Base-by-base conservation (phyloP, 2,797 vertebrate genomes). In the Cyclopterus lumpus region DNA sequence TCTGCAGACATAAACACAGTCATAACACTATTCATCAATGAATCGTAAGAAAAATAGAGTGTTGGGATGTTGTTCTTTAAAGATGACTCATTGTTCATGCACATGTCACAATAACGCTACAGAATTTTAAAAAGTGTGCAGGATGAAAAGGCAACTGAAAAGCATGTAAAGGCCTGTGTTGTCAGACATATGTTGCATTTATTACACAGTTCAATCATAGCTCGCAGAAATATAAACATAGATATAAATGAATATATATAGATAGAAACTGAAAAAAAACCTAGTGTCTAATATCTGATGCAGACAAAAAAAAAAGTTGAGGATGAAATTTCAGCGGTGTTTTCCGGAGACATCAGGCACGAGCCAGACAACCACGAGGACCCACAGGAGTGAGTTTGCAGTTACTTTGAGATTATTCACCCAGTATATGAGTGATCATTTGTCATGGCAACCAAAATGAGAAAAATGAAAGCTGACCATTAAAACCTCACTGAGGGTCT, bases 271-370 rank as follows among this genome's bases (percentile, higher is more conserved):
- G 81, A 88, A 91, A 80, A 90, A 89, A 86, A 59, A 30, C 26
- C 62, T 40, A 64, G 16, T 67, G 26, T 80, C 59, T n/a, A 34
- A 16, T 28, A 8, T 8, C 24, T 30, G 18, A 14, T 28, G 14
- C 28, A 55, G 24, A 15, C 24, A 28, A 49, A 55, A 61, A 61
- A 65, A 74, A 42, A 46, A 80, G 38, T 55, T n/a, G 20, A 57
- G 83, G 86, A 90, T 90, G 76, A 93, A 86, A 92, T 90, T 90
- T 90, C 84, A 90, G 90, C 82, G 69, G 68, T 66, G 84, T 82
- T 73, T 54, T 64, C 76, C 24, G 22, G 83, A 90, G 88, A 92
- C 86, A 71, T 76, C 71, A 64, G 51, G 87, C 85, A 81, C 40
- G 68, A 82, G 75, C 69, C 85, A 89, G 88, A 88, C 84, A 26